phyloP scores from a whole-genome alignment of 2,888 invertebrate species.

The Hanleya hanleyi region DNA sequence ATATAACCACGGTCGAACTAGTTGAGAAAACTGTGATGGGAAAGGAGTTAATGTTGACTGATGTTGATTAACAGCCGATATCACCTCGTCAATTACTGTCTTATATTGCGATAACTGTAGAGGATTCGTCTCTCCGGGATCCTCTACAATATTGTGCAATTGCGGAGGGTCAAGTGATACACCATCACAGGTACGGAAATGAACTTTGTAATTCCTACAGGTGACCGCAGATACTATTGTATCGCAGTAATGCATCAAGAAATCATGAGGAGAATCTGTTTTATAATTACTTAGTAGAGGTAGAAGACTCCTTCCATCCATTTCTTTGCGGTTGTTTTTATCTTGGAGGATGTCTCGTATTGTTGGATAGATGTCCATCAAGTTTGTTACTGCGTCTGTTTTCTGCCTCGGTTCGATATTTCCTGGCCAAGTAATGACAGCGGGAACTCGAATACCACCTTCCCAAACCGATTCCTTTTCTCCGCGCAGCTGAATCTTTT shows the following conservation, averaged over 20 bases:
- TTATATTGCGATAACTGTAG: too few relatives aligned
- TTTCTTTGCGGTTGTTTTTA: background rate
- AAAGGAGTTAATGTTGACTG: too few relatives aligned
- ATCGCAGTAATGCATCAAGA: conserved; percentile 29
- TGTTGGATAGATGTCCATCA: conserved; percentile 33
- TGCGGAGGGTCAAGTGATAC: too few relatives aligned
- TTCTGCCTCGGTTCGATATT: conserved; percentile 8
- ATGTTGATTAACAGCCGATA: too few relatives aligned
- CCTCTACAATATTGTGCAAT: too few relatives aligned
- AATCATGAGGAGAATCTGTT: conserved; percentile 12
- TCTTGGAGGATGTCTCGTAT: conserved; percentile 11
- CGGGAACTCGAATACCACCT: conserved; percentile 33
- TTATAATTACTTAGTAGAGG: conserved; percentile 9
- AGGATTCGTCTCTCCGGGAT: too few relatives aligned
- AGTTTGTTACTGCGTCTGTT: conserved; percentile 19
- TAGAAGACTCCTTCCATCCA: conserved; percentile 27
- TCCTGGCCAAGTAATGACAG: conserved; percentile 24
- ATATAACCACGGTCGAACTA: too few relatives aligned
- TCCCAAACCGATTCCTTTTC: conserved; percentile 27
- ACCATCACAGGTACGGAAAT: too few relatives aligned
- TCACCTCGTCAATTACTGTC: too few relatives aligned
- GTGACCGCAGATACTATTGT: too few relatives aligned
- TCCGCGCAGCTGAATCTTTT: conserved; percentile 11
- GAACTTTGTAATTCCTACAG: too few relatives aligned
- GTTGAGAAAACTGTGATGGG: too few relatives aligned